Evolutionary conservation across 1,140 invertebrate species (phyloP).

Genomic region (Vanessa tameamea): DNA sequence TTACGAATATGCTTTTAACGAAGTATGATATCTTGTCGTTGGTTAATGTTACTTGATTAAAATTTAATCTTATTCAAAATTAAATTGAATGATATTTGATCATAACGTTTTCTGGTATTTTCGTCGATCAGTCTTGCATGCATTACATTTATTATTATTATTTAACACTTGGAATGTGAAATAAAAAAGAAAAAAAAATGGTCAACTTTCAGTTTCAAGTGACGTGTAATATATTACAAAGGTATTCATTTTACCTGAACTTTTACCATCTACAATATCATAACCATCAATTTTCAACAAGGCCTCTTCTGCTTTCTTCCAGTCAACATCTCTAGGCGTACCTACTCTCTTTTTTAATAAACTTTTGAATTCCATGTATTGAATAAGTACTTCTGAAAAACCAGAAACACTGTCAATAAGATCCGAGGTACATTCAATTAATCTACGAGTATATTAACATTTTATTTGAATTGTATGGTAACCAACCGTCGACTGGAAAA

Average conservation of each 20-base stretch:
- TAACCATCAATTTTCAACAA: conserved; percentile 38
- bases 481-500: conserved; percentile 51
- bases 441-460: neutral
- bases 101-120: no score
- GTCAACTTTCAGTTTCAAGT: no score
- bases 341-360: conserved; percentile 31
- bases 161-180: no score
- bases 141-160: no score
- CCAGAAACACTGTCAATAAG: neutral
- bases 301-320: conserved; percentile 44
- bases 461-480: neutral
- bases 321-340: conserved; percentile 44
- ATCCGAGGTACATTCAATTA: neutral
- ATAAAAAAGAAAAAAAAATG: neutral
- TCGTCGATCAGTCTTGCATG: no score
- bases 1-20: no score
- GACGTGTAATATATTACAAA: neutral
- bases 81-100: no score
- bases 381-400: conserved; percentile 49
- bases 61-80: no score
- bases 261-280: conserved; percentile 36
- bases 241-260: conserved; percentile 28
- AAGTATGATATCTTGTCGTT: no score
- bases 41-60: no score
- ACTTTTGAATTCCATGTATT: conserved; percentile 42